Percentiles rank a stretch among this genome's conserved stretches.
phyloP scores from a whole-genome alignment of 2,113 vertebrate species.

The Pangasianodon gigas region DNA sequence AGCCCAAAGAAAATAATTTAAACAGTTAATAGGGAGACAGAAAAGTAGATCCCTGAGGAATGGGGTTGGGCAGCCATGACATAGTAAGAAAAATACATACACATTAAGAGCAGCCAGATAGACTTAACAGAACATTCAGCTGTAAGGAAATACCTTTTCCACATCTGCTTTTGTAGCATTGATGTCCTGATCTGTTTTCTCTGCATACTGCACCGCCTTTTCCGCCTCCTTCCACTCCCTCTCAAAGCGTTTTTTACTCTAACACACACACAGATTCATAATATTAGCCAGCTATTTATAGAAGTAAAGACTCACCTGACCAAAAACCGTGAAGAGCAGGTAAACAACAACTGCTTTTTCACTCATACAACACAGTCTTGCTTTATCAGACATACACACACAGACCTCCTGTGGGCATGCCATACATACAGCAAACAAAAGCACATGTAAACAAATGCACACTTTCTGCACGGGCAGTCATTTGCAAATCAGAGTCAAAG shows the following conservation, averaged over 20 bases:
- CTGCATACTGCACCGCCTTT: slow-evolving; percentile 79
- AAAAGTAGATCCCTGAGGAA: neutral
- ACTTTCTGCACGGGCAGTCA: slow-evolving; percentile 25
- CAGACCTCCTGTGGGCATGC: neutral
- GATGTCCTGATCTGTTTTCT: slow-evolving; percentile 85
- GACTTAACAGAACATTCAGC: neutral
- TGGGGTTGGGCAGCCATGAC: neutral
- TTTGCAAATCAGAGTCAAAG: slow-evolving; percentile 34
- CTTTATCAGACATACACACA: slow-evolving; percentile 8
- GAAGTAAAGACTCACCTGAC: slow-evolving; percentile 5
- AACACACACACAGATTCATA: neutral
- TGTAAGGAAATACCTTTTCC: slow-evolving; percentile 77
- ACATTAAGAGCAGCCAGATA: neutral
- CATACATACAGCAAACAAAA: neutral
- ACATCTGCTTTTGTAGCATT: slow-evolving; percentile 90
- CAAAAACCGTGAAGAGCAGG: slow-evolving; percentile 9
- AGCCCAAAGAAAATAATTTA: neutral
- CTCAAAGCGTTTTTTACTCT: slow-evolving; percentile 91
- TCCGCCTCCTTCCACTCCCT: slow-evolving; percentile 87
- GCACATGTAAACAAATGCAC: slow-evolving; percentile 25
- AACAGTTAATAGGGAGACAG: neutral
- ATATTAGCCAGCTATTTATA: neutral
- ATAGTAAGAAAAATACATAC: neutral
- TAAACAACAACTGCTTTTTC: slow-evolving; percentile 31
- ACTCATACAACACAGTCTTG: neutral